Evolutionary conservation across 1,140 invertebrate genomes (phyloP), one percentile per base, ranked within the genome.

Genomic region (Rhagoletis zephyria): DNA sequence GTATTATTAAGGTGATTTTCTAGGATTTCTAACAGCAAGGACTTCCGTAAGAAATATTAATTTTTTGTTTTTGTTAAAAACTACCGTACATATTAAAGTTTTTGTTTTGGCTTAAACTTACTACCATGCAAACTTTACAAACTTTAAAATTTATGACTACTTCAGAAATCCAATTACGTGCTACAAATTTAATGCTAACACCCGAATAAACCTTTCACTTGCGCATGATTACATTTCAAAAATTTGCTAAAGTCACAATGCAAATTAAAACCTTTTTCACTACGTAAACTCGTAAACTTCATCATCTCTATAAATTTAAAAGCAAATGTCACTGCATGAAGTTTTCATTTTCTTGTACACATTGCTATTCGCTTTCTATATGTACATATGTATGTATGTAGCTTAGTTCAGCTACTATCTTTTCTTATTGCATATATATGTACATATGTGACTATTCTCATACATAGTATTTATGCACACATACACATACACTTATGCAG

Each of bases 281-380:
- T 56, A 19, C 48, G 4, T 16, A 45, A 74, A 74, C 45, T 48
- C 45, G 67, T 45, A 81, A 51, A 56, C 48, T 81, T 81, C 48
- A 48, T 81, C 74, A 56, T 81, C 48, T 56, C 74, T 81, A 81
- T 81, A 81, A 81, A 81, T 81, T 81, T 56, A 56, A 81, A 48
- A 56, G 74, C 45, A 56, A 81, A 56, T 81, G 48, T 81, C 74
- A 81, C 74, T 51, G 48, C 74, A 81, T 81, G 45, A 81, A 45
- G 48, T 81, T 81, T 81, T 59, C 48, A 59, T 81, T 70, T 56
- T 81, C 74, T 56, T 51, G 14, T 42, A 42, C 42, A 74, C 0
- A 45, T 74, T 14, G 40, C 14, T 48, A 19, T 67, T 9, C 19
- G 3, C 9, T 30, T 10, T 40, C 64, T 30, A 30, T 30, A 30